These are phyloP conservation scores for Pelecanoides urinatrix DNA, from an alignment of 2,113 vertebrate species.

Conservation along the genomic window DNA sequence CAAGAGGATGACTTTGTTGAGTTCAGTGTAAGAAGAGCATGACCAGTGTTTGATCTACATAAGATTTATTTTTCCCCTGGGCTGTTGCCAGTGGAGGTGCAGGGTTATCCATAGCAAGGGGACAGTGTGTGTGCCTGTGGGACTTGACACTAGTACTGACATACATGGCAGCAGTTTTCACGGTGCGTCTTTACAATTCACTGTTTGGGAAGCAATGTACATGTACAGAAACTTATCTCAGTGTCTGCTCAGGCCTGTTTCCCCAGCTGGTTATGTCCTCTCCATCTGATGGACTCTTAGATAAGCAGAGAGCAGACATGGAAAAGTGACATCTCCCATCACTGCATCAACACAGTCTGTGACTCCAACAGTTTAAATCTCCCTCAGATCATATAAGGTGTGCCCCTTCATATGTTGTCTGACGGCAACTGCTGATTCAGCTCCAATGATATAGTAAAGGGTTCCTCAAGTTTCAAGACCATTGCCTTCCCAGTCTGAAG, in stretches of 20 bases:
- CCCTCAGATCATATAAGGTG: neutral
- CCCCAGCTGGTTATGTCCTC: neutral
- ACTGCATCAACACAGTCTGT: neutral
- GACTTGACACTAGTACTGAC: neutral
- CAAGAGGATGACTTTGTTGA: neutral
- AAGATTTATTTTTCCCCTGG: neutral
- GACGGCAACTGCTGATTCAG: neutral
- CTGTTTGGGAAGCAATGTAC: neutral
- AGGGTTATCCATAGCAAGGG: neutral
- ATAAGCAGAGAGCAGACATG: neutral
- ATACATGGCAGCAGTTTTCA: neutral
- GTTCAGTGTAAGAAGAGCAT: neutral
- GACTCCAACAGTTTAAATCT: neutral
- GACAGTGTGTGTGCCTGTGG: neutral
- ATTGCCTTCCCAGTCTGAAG: neutral
- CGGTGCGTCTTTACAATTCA: neutral
- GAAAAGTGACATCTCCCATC: neutral
- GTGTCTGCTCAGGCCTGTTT: neutral
- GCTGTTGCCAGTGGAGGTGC: neutral
- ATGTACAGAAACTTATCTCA: neutral
- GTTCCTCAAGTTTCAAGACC: neutral
- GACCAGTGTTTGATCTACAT: neutral
- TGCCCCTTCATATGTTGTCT: neutral
- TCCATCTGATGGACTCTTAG: neutral
- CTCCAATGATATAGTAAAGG: neutral